phyloP scores from a whole-genome alignment of 2,113 vertebrate species.

The Halichoerus grypus region DNA sequence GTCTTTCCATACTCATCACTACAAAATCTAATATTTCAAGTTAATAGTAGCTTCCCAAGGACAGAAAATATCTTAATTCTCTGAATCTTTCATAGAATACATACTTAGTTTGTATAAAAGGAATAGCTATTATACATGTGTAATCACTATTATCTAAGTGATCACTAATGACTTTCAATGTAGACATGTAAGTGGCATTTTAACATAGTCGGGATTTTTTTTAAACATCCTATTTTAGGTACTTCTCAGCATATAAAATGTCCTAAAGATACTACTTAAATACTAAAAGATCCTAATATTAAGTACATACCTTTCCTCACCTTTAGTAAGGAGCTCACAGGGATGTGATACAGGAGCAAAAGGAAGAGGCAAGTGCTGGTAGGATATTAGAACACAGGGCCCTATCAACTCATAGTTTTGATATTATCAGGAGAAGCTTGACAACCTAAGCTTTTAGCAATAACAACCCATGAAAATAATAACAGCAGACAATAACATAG shows the following conservation, averaged over 20 bases:
- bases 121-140: not conserved
- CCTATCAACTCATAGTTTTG: not conserved
- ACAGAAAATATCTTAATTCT: slow-evolving; percentile 6
- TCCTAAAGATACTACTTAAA: not conserved
- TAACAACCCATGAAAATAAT: not conserved
- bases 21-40: slow-evolving; percentile 7
- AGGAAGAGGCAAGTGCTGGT: not conserved
- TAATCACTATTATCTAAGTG: slow-evolving; percentile 1
- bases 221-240: not conserved
- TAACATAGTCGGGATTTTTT: not conserved
- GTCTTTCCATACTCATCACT: not conserved
- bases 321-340: slow-evolving; percentile 11
- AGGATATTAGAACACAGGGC: not conserved
- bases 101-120: not conserved
- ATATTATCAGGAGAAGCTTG: not conserved
- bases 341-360: not conserved
- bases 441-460: not conserved
- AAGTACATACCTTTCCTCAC: not conserved
- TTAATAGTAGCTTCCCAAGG: not conserved
- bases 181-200: slow-evolving; percentile 33
- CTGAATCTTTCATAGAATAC: not conserved
- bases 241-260: not conserved
- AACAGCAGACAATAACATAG: not conserved
- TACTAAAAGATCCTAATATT: not conserved
- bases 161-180: slow-evolving; percentile 8